Conservation (phyloP, 1,140 invertebrate genomes). For the Triops cancriformis region DNA sequence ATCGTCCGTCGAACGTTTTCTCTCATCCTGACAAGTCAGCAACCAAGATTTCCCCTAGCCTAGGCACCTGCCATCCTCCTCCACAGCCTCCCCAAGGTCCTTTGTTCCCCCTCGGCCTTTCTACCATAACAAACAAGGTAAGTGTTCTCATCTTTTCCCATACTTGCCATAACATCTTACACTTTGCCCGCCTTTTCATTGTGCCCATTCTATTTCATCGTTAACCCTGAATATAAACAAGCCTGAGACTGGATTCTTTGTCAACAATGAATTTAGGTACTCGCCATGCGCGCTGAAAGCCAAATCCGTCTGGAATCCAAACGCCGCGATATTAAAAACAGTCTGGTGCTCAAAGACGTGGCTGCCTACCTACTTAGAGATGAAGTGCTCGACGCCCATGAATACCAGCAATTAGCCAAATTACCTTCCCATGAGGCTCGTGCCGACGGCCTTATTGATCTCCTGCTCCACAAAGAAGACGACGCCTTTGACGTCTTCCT, state of each 20-base stretch:
- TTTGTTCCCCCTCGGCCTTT: neutral
- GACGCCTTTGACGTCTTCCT: neutral
- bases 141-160: neutral
- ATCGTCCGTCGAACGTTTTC: neutral
- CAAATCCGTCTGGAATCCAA: neutral
- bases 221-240: neutral
- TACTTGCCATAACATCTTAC: too few species aligned
- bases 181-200: too few species aligned
- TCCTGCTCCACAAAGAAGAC: neutral
- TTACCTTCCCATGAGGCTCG: neutral
- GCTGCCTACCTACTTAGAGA: neutral
- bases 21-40: neutral
- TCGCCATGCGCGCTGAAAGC: neutral
- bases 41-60: neutral
- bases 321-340: neutral
- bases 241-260: neutral
- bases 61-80: neutral
- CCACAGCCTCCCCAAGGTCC: neutral
- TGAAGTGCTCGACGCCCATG: neutral
- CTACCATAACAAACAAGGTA: neutral
- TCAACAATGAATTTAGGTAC: neutral
- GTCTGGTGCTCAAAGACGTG: neutral
- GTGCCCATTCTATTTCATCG: too few species aligned
- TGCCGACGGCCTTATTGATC: neutral
- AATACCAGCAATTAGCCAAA: neutral